Conservation (phyloP, 2,888 invertebrate genomes). For the Eristalinus aeneus region DNA sequence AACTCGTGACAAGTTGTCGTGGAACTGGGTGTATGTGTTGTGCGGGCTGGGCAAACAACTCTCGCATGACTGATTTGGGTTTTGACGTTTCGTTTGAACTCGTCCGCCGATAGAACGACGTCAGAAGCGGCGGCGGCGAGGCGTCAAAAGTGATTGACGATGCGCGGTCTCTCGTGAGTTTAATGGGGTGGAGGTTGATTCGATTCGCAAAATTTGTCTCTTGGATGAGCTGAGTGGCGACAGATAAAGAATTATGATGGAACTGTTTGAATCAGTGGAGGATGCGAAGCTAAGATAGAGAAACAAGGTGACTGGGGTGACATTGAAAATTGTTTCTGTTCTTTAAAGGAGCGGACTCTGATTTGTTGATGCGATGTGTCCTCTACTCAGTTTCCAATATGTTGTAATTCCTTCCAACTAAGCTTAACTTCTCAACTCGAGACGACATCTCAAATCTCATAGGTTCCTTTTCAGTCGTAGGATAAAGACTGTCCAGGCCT, state of each 20-base stretch:
- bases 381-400: too few species aligned
- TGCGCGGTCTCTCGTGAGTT: background rate
- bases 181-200: background rate
- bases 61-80: constrained; percentile 30
- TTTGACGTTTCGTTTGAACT: constrained; percentile 17
- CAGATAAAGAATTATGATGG: background rate
- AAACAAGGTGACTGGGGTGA: too few species aligned
- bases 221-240: too few species aligned
- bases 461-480: too few species aligned
- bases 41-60: constrained; percentile 15
- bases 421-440: too few species aligned
- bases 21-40: background rate
- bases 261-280: background rate
- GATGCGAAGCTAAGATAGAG: too few species aligned
- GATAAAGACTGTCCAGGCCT: too few species aligned
- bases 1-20: background rate
- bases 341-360: too few species aligned
- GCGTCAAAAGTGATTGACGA: background rate
- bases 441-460: too few species aligned
- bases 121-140: background rate
- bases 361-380: too few species aligned
- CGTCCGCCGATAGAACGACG: background rate
- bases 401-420: too few species aligned
- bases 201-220: background rate
- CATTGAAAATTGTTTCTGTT: too few species aligned